phyloP scores from a whole-genome alignment of 1,140 invertebrate genomes.

The Phocides pigmalion region DNA sequence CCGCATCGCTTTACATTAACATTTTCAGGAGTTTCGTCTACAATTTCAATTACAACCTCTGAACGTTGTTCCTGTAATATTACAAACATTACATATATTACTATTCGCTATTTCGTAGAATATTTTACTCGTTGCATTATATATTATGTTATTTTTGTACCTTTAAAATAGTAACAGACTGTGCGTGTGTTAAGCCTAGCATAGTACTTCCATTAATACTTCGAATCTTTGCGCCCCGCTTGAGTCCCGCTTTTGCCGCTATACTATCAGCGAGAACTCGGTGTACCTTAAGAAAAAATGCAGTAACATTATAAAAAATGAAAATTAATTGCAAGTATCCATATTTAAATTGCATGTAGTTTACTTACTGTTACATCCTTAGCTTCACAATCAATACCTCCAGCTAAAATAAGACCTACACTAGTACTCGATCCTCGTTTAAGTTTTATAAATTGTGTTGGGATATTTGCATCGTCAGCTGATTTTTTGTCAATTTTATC shows the following conservation, averaged over 20 bases:
- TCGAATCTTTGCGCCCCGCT: conserved; percentile 93
- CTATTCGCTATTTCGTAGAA: neutral
- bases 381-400: conserved; percentile 94
- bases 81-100: neutral
- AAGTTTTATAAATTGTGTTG: conserved; percentile 62
- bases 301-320: conserved; percentile 1
- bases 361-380: conserved; percentile 94
- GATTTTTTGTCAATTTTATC: conserved; percentile 43
- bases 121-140: neutral
- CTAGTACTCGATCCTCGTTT: conserved; percentile 86
- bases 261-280: conserved; percentile 93
- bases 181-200: conserved; percentile 91
- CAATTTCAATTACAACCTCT: conserved; percentile 75
- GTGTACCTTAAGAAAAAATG: conserved; percentile 88
- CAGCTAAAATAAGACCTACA: conserved; percentile 94
- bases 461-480: conserved; percentile 39
- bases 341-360: too few species aligned
- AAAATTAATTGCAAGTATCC: neutral
- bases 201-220: conserved; percentile 95
- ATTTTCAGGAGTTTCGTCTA: conserved; percentile 61
- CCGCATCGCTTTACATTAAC: conserved; percentile 54
- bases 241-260: conserved; percentile 94
- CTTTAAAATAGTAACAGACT: conserved; percentile 94
- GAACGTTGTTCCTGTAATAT: conserved; percentile 68
- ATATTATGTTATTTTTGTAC: too few species aligned